A percentile compares a stretch with the other conserved stretches of the same genome.
Evolutionary conservation across 2,888 invertebrate species (phyloP).

Genomic region (Microlaimidae sp.): DNA sequence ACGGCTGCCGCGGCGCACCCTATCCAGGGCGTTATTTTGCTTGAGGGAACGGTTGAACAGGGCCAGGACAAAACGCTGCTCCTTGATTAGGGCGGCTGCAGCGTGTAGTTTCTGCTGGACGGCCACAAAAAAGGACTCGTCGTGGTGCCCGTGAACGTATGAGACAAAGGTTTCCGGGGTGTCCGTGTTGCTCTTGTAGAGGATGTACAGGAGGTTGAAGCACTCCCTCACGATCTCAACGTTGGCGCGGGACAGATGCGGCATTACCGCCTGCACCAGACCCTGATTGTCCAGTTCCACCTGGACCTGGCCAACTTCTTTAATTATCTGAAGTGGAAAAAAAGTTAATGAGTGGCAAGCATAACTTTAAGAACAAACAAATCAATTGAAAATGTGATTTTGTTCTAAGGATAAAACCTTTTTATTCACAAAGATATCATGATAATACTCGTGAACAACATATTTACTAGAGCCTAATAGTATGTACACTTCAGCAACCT

Average conservation of each 20-base stretch:
- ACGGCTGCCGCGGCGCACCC: no score
- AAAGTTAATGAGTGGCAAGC: no score
- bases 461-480: no score
- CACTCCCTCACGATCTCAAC: constrained; percentile 22
- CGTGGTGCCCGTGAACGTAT: neutral
- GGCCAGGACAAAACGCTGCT: neutral
- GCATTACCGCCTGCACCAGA: constrained; percentile 29
- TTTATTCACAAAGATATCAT: no score
- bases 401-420: no score
- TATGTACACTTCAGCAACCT: no score
- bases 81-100: constrained; percentile 3
- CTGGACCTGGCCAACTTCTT: no score
- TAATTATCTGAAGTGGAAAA: no score
- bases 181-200: constrained; percentile 6
- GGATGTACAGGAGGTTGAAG: constrained; percentile 4
- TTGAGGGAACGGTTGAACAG: neutral
- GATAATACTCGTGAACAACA: no score
- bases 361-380: no score
- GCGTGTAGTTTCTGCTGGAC: neutral
- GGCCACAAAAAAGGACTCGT: constrained; percentile 9
- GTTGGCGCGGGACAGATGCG: constrained; percentile 29
- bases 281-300: constrained; percentile 28
- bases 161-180: constrained; percentile 5
- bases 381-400: no score
- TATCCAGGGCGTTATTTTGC: neutral